Evolutionary conservation across 2,797 vertebrate genomes (phyloP), one percentile per base, ranked within the genome.

Genomic region (Mormyrops attenuatus): DNA sequence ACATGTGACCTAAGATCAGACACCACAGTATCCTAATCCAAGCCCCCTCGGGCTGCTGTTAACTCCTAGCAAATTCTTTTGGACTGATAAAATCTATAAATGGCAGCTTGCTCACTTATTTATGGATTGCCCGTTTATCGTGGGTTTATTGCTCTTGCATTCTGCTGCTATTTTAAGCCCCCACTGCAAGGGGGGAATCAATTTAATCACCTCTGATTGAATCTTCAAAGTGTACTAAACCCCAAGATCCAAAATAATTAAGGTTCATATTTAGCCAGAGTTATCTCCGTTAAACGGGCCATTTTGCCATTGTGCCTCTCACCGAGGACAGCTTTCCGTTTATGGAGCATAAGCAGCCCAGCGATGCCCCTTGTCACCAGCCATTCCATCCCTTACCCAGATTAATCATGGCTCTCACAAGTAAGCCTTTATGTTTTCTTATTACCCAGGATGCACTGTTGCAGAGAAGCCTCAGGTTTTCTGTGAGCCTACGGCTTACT

Each of bases 241-340:
- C 90, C 91, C 89, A 93, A 90, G 89, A 93, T 95, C 90, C 86
- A 89, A 92, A 93, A 53, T 94, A 94, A 94, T 93, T 95, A 91
- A 95, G 92, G 89, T 92, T 92, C 90, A 91, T 92, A 91, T 92
- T 93, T 90, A 93, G 90, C 87, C 1, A 11, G 86, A 91, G 90
- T 95, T 94, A 93, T 95, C 94, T 94, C 93, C 90, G 93, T 63
- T 93, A 91, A 93, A 93, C 89, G 89, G 90, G 69, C 91, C 91
- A 90, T 91, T 53, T 93, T 93, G 91, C 60, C 89, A 91, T 90
- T 57, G 15, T 80, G 69, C 88, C 52, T 17, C 47, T 69, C 90
- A 86, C 88, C 50, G 89, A 93, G 92, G 92, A 92, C 89, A 92
- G 88, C 90, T 92, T 90, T 90, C 89, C 53, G 87, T 93, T 94